phyloP scores from a whole-genome alignment of 2,797 vertebrate genomes.

The Halcyon smyrnensis region DNA sequence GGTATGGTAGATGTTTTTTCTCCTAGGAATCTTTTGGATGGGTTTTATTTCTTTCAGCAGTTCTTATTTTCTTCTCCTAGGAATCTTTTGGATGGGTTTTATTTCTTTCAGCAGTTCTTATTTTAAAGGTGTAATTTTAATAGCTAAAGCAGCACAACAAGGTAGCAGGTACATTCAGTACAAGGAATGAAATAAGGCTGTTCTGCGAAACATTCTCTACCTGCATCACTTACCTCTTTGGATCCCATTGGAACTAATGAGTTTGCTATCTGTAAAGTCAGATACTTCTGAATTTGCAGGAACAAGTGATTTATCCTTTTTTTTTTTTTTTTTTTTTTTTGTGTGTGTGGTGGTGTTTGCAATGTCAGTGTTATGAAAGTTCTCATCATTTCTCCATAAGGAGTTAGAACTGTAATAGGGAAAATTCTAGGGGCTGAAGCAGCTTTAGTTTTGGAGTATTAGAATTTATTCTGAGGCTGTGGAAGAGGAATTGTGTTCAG shows the following conservation, averaged over 20 bases:
- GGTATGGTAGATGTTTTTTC: not conserved
- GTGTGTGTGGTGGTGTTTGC: not conserved
- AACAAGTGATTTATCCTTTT: not conserved
- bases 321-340: too few relatives aligned
- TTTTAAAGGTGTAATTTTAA: not conserved
- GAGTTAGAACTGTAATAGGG: not conserved
- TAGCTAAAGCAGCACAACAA: not conserved
- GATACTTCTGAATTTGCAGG: not conserved
- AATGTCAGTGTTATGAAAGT: not conserved
- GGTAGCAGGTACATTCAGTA: not conserved
- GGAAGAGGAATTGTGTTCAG: not conserved
- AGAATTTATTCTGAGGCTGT: not conserved
- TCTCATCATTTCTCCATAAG: not conserved
- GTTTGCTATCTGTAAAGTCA: not conserved
- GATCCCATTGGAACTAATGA: not conserved
- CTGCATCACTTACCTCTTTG: not conserved
- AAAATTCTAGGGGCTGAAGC: not conserved
- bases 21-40: not conserved
- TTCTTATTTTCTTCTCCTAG: not conserved
- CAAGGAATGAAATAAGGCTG: not conserved
- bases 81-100: not conserved
- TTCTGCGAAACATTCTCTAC: not conserved
- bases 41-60: not conserved
- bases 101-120: not conserved
- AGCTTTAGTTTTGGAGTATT: not conserved